Base-by-base conservation (phyloP, 2,113 vertebrate genomes). In the Eurystomus gularis region DNA sequence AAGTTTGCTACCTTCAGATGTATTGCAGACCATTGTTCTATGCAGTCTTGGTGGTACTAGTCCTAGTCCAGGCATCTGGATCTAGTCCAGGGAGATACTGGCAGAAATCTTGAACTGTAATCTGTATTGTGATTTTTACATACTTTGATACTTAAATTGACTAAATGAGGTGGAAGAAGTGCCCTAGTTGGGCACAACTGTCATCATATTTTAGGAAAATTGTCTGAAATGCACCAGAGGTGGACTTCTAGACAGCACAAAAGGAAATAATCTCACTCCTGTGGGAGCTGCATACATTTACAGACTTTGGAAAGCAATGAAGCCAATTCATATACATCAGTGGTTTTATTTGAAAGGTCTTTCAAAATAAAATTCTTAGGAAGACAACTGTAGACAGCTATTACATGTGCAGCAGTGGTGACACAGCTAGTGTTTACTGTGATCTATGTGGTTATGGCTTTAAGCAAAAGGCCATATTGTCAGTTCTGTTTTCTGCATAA, bases 401-500 rank as follows among this genome's bases (percentile, higher is more conserved):
- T 82, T 98, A 78, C 52, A 48, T 35, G 21, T 90, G 57, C 70
- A 79, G 77, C 80, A 81, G 33, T 75, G 72, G 31, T 82, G 29
- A 77, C 90, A 90, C n/a, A 95, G 70, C 39, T 79, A 64, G 44
- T 78, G 40, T 95, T 97, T 82, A 70, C 80, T 87, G 20, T 68
- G 69, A 79, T 95, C 60, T 79, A 18, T 17, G 23, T 69, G 64
- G 95, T 96, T 90, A 95, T 57, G 96, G 82, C 71, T 96, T 96
- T 96, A 93, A 91, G 94, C 78, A 84, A 88, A 96, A 96, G 61
- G 73, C 91, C 48, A 13, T 90, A 70, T 44, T 75, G 90, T 65
- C 88, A 95, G 89, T 98, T 97, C 13, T 0, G 5, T 94, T 97
- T 97, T 94, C 82, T 90, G 31, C 71, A 40, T 94, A 96, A 96